Conservation (phyloP, 92 coral and sea anemone genomes). For the Zoanthus solanderi region DNA sequence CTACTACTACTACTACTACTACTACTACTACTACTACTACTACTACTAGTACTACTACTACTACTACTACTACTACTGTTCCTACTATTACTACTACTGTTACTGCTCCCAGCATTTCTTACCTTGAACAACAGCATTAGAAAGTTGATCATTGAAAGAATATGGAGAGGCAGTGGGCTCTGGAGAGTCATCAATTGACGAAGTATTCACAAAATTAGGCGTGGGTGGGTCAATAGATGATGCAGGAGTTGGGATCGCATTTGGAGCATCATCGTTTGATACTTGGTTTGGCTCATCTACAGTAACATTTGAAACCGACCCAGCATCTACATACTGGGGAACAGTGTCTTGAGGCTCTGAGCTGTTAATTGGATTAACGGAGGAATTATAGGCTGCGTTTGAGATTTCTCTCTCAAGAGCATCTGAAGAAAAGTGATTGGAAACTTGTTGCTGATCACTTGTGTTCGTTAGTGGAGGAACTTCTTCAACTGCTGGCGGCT, state of each 20-base stretch:
- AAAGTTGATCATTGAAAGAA: background rate
- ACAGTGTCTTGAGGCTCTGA: conserved; percentile 22
- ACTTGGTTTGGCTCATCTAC: background rate
- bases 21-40: too few species aligned
- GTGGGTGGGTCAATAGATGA: conserved; percentile 35
- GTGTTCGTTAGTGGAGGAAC: conserved; percentile 25
- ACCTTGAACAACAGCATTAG: conserved; percentile 20
- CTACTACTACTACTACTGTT: too few species aligned
- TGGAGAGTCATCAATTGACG: conserved; percentile 12
- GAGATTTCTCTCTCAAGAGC: conserved; percentile 23
- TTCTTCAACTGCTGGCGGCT: conserved; percentile 45
- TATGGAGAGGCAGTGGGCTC: conserved; percentile 19
- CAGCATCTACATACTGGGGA: conserved; percentile 32
- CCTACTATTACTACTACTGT: too few species aligned
- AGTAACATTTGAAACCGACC: conserved; percentile 33
- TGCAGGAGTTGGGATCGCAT: conserved; percentile 26
- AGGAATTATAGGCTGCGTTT: conserved; percentile 10
- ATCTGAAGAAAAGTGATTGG: conserved; percentile 17
- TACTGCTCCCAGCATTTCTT: background rate
- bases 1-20: too few species aligned
- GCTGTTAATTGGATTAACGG: background rate
- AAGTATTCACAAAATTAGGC: conserved; percentile 21
- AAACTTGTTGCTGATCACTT: background rate
- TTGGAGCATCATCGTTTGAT: background rate
- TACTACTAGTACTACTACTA: too few species aligned